Conservation (phyloP, 2,888 invertebrate genomes). For the Polietes domitor region DNA sequence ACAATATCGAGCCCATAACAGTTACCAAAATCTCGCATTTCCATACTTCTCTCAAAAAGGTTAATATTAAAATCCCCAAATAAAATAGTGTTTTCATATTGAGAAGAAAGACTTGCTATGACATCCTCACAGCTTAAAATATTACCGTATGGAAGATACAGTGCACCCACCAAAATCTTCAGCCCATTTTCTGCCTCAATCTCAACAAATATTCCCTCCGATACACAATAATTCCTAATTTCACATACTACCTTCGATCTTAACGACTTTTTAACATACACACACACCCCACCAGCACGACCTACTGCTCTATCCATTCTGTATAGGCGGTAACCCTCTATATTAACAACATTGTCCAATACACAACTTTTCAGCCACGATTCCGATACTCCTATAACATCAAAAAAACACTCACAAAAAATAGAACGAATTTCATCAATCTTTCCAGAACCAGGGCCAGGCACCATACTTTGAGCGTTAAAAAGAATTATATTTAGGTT, state of each 20-base stretch:
- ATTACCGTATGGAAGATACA: no score
- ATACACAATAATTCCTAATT: constrained; percentile 9
- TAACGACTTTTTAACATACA: constrained; percentile 3
- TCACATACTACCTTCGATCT: constrained; percentile 1
- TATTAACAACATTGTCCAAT: not conserved
- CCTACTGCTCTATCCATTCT: constrained; percentile 22
- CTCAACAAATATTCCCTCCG: constrained; percentile 30
- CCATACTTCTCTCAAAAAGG: not conserved
- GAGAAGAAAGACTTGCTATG: not conserved
- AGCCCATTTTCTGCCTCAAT: not conserved
- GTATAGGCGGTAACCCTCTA: not conserved
- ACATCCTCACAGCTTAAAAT: not conserved
- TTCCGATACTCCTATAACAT: constrained; percentile 27
- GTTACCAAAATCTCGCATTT: not conserved
- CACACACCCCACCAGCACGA: constrained; percentile 25
- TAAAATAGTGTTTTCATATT: constrained; percentile 11
- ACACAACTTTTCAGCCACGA: no score
- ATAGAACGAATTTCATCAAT: constrained; percentile 23
- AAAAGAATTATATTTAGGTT: not conserved
- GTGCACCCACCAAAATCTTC: constrained; percentile 25
- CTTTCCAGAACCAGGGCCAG: not conserved
- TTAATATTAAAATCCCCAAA: no score
- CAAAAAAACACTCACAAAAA: not conserved
- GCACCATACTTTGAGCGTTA: no score
- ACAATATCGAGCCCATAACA: no score